A percentile compares a stretch with the other conserved stretches of the same genome.
phyloP scores from a whole-genome alignment of 2,113 vertebrate genomes.

The Sphyrna mokarran region DNA sequence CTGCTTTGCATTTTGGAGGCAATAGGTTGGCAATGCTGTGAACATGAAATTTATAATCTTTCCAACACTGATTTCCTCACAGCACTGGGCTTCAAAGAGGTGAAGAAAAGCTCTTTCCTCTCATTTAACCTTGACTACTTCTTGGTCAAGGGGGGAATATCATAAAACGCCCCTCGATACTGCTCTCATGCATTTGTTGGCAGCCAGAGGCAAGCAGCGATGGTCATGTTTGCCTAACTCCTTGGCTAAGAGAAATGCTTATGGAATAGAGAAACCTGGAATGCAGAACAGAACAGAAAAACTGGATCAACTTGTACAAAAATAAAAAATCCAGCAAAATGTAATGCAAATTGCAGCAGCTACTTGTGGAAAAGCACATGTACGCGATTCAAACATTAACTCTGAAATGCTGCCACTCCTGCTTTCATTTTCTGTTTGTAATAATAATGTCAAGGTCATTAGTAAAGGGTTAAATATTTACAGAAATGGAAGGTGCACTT shows the following conservation, averaged over 20 bases:
- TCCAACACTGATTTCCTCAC: neutral
- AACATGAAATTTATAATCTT: neutral
- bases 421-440: too few species aligned
- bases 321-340: neutral
- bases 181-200: neutral
- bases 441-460: neutral
- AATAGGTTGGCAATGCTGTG: neutral
- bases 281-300: neutral
- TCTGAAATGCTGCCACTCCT: too few species aligned
- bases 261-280: neutral
- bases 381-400: too few species aligned
- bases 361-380: too few species aligned
- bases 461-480: neutral
- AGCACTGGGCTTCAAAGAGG: neutral
- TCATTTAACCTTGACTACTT: neutral
- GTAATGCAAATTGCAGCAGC: neutral
- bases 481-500: too few species aligned
- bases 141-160: neutral
- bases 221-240: neutral
- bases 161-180: neutral
- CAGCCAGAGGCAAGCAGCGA: neutral
- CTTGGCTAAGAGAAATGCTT: neutral
- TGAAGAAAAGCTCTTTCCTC: neutral
- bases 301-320: neutral
- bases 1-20: conserved; percentile 5